These are phyloP conservation scores for Ariopsis seemanni DNA, from an alignment of 2,113 vertebrate species.

Conservation along the genomic window DNA sequence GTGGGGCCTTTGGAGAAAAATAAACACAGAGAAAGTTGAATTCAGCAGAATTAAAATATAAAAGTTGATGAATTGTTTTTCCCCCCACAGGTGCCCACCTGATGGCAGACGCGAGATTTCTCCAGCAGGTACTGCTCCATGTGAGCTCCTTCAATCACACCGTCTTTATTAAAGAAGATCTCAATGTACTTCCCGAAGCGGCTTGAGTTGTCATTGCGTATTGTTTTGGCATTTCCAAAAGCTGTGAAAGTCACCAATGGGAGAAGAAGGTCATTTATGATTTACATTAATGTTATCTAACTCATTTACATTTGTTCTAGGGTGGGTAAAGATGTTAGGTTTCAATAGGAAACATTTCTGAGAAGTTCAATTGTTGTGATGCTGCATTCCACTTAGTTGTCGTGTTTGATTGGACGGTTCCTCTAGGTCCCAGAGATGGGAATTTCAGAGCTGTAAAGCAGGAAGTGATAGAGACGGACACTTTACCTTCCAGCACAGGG, in stretches of 20 bases:
- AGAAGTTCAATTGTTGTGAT: not conserved
- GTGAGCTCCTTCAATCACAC: constrained; percentile 84
- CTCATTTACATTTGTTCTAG: not conserved
- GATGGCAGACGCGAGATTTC: constrained; percentile 91
- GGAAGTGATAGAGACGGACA: not conserved
- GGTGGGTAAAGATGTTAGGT: not conserved
- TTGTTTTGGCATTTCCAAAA: constrained; percentile 95
- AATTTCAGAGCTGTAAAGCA: not conserved
- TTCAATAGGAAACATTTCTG: not conserved
- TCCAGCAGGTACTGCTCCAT: constrained; percentile 95
- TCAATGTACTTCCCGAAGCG: constrained; percentile 98
- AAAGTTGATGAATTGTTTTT: not conserved
- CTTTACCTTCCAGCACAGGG: constrained; percentile 89
- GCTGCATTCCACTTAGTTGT: not conserved
- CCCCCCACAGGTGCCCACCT: constrained; percentile 69
- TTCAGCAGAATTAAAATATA: not conserved
- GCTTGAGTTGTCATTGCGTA: constrained; percentile 93
- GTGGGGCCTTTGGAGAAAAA: constrained; percentile 70
- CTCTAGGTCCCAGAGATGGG: not conserved
- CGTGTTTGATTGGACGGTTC: not conserved
- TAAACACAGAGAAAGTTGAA: not conserved
- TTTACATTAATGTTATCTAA: not conserved
- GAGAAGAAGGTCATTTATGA: not conserved
- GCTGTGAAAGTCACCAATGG: constrained; percentile 67
- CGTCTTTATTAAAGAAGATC: constrained; percentile 82